phyloP scores from a whole-genome alignment of 2,113 vertebrate genomes.

The Nerophis ophidion region DNA sequence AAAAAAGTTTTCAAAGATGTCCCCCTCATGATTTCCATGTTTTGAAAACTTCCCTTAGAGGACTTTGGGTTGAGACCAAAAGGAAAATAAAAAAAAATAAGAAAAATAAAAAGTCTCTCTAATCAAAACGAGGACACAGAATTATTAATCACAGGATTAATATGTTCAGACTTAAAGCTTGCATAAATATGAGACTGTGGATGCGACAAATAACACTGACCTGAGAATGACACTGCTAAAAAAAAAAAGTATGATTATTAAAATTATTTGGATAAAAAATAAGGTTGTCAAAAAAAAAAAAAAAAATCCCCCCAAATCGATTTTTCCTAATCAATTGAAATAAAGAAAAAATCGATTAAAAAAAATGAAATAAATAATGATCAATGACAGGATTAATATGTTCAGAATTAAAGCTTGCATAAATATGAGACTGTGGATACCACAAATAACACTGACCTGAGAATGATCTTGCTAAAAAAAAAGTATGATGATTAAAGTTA shows the following conservation, averaged over 20 bases:
- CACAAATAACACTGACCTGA: conserved; percentile 1
- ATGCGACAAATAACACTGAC: conserved; percentile 7
- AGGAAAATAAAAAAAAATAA: neutral
- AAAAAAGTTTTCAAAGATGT: neutral
- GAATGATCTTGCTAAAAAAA: neutral
- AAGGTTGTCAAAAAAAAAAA: too few species aligned
- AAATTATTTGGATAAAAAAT: conserved; percentile 3
- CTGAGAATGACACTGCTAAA: conserved; percentile 1
- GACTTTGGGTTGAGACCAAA: neutral
- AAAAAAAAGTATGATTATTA: neutral
- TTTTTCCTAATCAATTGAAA: too few species aligned
- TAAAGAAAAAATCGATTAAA: too few species aligned
- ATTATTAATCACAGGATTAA: conserved; percentile 36
- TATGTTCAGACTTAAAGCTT: conserved; percentile 47
- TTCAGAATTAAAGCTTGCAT: conserved; percentile 43
- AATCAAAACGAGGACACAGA: conserved; percentile 8
- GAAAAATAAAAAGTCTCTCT: neutral
- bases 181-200: conserved; percentile 21
- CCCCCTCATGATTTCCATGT: neutral
- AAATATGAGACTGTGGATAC: conserved; percentile 20
- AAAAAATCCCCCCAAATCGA: too few species aligned
- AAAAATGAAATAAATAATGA: too few species aligned
- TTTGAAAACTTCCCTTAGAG: neutral
- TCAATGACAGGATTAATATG: conserved; percentile 35
- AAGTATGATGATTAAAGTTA: neutral